phyloP scores from a whole-genome alignment of 2,797 vertebrate genomes.

The Diplodus puntazzo region DNA sequence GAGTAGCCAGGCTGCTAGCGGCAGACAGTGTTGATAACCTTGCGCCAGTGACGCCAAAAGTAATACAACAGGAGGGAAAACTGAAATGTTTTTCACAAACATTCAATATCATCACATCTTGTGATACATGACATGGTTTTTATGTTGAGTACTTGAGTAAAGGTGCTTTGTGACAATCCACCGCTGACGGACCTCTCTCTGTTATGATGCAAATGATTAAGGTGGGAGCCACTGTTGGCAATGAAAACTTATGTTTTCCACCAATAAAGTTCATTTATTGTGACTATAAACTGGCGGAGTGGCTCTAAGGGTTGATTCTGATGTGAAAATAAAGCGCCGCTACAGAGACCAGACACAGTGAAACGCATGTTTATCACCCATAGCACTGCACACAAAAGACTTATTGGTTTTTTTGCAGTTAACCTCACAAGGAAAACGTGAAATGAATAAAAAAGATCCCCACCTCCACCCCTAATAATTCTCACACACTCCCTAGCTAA shows the following conservation, averaged over 20 bases:
- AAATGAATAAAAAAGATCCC: not conserved
- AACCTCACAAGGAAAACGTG: not conserved
- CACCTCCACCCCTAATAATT: not conserved
- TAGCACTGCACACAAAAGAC: not conserved
- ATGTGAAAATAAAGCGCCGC: not conserved
- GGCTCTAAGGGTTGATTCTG: not conserved
- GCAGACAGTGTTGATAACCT: no score
- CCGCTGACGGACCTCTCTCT: not conserved
- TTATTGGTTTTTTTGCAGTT: not conserved
- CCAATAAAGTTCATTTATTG: not conserved
- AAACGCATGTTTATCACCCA: not conserved
- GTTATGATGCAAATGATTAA: not conserved
- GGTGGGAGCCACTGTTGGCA: not conserved
- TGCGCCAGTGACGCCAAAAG: no score
- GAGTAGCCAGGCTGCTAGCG: no score
- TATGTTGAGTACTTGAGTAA: no score
- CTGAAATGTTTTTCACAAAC: no score
- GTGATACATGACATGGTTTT: no score
- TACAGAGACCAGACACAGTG: not conserved
- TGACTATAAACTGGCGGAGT: not conserved
- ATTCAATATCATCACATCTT: no score
- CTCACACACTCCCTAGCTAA: conserved; percentile 17
- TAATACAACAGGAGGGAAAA: no score
- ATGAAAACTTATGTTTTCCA: not conserved
- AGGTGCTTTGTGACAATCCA: no score